phyloP scores from a whole-genome alignment of 1,140 invertebrate species.

The Aphaenogaster ashmeadi region DNA sequence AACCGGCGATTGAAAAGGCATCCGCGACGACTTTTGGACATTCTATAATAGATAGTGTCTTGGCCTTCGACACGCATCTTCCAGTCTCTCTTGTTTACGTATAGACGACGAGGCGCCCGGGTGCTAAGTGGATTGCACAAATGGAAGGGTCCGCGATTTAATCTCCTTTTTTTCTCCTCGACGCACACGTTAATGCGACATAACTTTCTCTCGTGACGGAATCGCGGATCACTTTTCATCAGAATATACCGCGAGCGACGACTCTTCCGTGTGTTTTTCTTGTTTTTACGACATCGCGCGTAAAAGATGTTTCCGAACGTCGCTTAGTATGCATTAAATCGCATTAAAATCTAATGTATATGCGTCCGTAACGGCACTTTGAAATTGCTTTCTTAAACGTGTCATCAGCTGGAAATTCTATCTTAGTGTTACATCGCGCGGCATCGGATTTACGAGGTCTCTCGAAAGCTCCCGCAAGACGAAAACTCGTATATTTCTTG shows the following conservation, averaged over 20 bases:
- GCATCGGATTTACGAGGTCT: neutral
- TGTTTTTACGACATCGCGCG: neutral
- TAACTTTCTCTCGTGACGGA: constrained; percentile 1
- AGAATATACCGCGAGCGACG: neutral
- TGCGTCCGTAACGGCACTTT: constrained; percentile 28
- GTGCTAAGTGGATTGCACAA: constrained; percentile 9
- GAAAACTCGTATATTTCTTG: neutral
- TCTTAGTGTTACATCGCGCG: neutral
- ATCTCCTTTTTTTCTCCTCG: neutral
- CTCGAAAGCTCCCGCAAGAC: neutral
- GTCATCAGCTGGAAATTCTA: neutral
- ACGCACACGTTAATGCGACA: neutral
- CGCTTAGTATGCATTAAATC: constrained; percentile 20
- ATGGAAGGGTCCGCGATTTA: constrained; percentile 23
- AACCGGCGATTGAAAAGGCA: neutral
- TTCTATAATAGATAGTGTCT: neutral
- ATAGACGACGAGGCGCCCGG: neutral
- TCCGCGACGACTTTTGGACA: neutral
- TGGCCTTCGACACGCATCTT: neutral
- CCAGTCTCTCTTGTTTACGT: neutral
- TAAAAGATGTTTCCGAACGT: neutral
- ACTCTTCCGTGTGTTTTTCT: neutral
- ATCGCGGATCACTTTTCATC: neutral
- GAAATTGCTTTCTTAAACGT: constrained; percentile 22
- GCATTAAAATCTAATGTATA: constrained; percentile 34